Evolutionary conservation across 2,113 vertebrate species (phyloP).

Genomic region (Ceuthmochares aereus): DNA sequence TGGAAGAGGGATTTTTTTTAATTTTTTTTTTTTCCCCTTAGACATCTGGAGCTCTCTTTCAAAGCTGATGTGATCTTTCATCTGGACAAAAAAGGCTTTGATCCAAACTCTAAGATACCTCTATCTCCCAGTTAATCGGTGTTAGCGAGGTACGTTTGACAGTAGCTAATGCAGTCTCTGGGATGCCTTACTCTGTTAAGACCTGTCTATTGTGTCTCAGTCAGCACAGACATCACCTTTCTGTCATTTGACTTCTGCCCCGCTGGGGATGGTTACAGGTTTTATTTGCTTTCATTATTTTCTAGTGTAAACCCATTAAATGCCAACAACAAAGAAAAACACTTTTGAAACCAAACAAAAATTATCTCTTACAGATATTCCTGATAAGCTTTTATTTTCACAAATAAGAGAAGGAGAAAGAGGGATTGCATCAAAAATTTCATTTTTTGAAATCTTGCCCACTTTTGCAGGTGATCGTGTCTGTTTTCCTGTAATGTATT

Average conservation of each 20-base stretch:
- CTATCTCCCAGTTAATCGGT: constrained; percentile 63
- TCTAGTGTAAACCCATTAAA: constrained; percentile 58
- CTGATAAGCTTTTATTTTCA: neutral
- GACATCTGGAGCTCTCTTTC: constrained; percentile 67
- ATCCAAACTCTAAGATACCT: constrained; percentile 40
- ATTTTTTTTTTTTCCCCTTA: neutral
- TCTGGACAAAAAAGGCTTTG: constrained; percentile 65
- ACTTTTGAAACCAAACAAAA: constrained; percentile 10
- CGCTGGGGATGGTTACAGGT: constrained; percentile 19
- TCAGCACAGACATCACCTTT: constrained; percentile 44
- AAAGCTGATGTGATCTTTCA: constrained; percentile 56
- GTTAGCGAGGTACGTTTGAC: constrained; percentile 64
- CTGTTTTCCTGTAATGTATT: neutral
- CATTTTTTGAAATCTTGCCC: neutral
- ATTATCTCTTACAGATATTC: constrained; percentile 2
- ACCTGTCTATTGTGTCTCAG: constrained; percentile 48
- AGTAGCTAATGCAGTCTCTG: constrained; percentile 13
- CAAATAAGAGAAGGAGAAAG: neutral
- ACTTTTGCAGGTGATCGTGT: neutral
- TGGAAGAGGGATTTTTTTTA: neutral
- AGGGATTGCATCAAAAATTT: neutral
- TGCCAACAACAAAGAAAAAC: constrained; percentile 23
- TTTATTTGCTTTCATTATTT: constrained; percentile 63
- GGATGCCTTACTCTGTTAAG: constrained; percentile 40
- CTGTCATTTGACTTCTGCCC: constrained; percentile 47